Conservation (phyloP, 2,888 invertebrate genomes). For the Dyspetes luteomarginatus region DNA sequence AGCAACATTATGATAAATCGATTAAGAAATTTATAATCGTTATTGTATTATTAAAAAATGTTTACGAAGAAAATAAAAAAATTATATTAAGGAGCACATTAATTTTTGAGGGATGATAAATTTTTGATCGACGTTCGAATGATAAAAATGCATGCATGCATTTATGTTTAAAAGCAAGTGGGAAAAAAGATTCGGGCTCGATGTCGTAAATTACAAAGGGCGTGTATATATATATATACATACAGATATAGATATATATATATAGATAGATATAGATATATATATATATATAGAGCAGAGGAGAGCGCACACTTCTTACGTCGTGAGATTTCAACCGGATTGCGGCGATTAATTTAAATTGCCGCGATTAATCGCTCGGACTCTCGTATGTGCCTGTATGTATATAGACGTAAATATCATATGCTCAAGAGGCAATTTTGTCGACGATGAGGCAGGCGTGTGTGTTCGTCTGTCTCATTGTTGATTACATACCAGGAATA, state of each 20-base stretch:
- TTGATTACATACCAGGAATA: slow-evolving; percentile 1
- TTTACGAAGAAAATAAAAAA: too few species aligned
- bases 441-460: slow-evolving; percentile 11
- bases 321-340: slow-evolving; percentile 63
- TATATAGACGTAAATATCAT: not conserved
- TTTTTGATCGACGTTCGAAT: not conserved
- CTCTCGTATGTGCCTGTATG: slow-evolving; percentile 20
- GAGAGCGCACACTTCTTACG: slow-evolving; percentile 44
- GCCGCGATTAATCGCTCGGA: slow-evolving; percentile 59
- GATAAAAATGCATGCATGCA: slow-evolving; percentile 32
- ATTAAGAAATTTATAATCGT: too few species aligned
- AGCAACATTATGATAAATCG: too few species aligned
- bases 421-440: slow-evolving; percentile 12
- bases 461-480: slow-evolving; percentile 12
- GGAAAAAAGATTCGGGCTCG: slow-evolving; percentile 16
- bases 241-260: too few species aligned
- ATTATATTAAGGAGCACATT: too few species aligned
- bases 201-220: slow-evolving; percentile 60
- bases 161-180: not conserved
- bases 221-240: slow-evolving; percentile 3
- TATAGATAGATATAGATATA: too few species aligned
- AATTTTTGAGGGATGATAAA: not conserved
- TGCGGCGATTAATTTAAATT: slow-evolving; percentile 66
- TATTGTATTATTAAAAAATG: too few species aligned
- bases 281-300: too few species aligned